Evolutionary conservation across 1,140 invertebrate genomes (phyloP), one percentile per base, ranked within the genome.

Genomic region (Heterodera schachtii): DNA sequence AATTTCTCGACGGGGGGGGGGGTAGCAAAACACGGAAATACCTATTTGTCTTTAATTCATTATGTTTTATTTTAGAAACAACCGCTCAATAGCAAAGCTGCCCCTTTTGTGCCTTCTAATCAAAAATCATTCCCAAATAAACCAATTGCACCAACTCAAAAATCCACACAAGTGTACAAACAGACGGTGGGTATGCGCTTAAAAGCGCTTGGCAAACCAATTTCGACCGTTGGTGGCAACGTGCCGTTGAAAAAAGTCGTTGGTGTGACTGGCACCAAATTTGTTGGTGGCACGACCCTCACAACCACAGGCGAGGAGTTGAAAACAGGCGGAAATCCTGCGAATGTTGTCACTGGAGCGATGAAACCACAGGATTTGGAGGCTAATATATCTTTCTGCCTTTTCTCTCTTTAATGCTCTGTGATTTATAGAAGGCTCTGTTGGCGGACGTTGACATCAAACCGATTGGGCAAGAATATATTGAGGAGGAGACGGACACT

Each of bases 381-480:
- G 77, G 77, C 70, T 19, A 31, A 31, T 31, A 31, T 31, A 31
- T 31, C 43, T 78, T 31, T 31, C 31, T 31, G 0, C 31, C 1
- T 31, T 31, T 31, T 31, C 0, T 31, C 0, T 31, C 1, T 31
- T 21, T 80, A 43, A 82, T 69, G 52, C 73, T 41, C 31, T 31
- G 31, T 21, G 19, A 13, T 16, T 83, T 83, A 52, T 43, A 83
- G 82, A 66, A 83, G 52, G 82, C 82, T 7, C 47, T 83, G 46
- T 78, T 83, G 71, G 83, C 43, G 9, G 95, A 94, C 75, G 93
- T 93, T 87, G 95, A 97, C 90, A 94, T 97, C 83, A 94, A 96
- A 89, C 95, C 96, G n/a, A 95, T 98, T 82, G 96, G 97, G 3
- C 95, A 96, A 90, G 97, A 98, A 90, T 99, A 98, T 90, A 97